Percentiles rank a stretch among this genome's conserved stretches.
phyloP scores from a whole-genome alignment of 2,113 vertebrate species.

The Mugil cephalus region DNA sequence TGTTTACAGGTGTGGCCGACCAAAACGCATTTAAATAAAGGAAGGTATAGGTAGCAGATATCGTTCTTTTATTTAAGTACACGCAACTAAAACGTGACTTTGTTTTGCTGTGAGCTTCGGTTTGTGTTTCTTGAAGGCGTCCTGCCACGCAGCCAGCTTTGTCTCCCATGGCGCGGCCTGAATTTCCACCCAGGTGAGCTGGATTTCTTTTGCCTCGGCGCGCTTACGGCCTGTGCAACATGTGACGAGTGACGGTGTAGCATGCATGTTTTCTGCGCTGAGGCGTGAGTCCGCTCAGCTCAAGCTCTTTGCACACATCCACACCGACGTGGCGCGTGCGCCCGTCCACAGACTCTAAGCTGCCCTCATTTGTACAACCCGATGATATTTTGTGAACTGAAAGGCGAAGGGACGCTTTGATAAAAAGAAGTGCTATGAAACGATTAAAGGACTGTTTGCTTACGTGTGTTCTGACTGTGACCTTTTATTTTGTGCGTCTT shows the following conservation, averaged over 20 bases:
- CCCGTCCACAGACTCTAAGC: constrained; percentile 16
- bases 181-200: background rate
- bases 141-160: background rate
- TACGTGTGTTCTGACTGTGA: constrained; percentile 1
- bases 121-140: constrained; percentile 14
- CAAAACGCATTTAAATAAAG: background rate
- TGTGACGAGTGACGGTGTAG: constrained; percentile 43
- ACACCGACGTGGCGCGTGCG: background rate
- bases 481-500: constrained; percentile 6
- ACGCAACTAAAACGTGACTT: background rate
- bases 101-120: background rate
- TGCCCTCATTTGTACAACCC: constrained; percentile 51
- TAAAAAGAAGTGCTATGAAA: constrained; percentile 50
- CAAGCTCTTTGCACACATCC: constrained; percentile 29
- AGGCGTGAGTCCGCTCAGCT: constrained; percentile 14
- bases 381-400: constrained; percentile 47
- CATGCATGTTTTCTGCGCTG: constrained; percentile 43
- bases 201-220: background rate
- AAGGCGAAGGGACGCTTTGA: constrained; percentile 57
- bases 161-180: background rate
- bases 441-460: constrained; percentile 71
- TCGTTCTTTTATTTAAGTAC: background rate
- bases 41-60: background rate
- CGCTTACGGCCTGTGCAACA: constrained; percentile 36
- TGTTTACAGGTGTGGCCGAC: background rate